Evolutionary conservation across 2,888 invertebrate species (phyloP).

Genomic region (Horisme vitalbata): DNA sequence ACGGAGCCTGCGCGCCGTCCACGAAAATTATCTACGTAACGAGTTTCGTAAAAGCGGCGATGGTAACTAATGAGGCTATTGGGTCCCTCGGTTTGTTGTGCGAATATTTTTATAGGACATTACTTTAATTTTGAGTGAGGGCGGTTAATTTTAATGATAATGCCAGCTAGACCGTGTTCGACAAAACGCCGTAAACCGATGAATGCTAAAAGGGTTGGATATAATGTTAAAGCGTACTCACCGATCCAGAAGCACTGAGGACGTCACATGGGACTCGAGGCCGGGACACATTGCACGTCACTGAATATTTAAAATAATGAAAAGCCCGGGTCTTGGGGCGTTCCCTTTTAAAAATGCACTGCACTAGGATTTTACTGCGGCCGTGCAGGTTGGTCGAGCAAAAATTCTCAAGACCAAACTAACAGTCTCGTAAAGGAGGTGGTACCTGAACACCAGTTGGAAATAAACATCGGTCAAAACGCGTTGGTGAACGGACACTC

Average conservation of each 20-base stretch:
- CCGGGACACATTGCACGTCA: conserved; percentile 68
- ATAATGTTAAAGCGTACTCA: conserved; percentile 60
- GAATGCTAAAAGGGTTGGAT: conserved; percentile 51
- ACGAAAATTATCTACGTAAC: conserved; percentile 76
- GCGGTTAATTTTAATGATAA: conserved; percentile 68
- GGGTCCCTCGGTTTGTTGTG: conserved; percentile 69
- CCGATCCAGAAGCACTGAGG: conserved; percentile 47
- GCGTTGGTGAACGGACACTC: conserved; percentile 43
- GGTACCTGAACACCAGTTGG: conserved; percentile 50
- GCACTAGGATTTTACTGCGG: conserved; percentile 74
- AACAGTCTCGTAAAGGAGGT: conserved; percentile 72
- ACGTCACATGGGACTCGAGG: conserved; percentile 51
- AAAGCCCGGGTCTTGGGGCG: conserved; percentile 70
- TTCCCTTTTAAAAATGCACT: conserved; percentile 81
- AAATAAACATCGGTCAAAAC: conserved; percentile 53
- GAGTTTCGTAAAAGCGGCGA: conserved; percentile 75
- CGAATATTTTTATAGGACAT: conserved; percentile 72
- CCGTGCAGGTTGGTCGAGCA: conserved; percentile 76
- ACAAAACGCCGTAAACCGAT: conserved; percentile 47
- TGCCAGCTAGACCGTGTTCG: conserved; percentile 44
- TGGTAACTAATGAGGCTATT: conserved; percentile 75
- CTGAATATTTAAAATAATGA: conserved; percentile 81
- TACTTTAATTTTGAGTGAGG: conserved; percentile 70
- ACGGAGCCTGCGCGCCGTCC: conserved; percentile 65
- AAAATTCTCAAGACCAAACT: conserved; percentile 64